Conservation (phyloP, 2,797 vertebrate species). For the Coregonus ussuriensis region DNA sequence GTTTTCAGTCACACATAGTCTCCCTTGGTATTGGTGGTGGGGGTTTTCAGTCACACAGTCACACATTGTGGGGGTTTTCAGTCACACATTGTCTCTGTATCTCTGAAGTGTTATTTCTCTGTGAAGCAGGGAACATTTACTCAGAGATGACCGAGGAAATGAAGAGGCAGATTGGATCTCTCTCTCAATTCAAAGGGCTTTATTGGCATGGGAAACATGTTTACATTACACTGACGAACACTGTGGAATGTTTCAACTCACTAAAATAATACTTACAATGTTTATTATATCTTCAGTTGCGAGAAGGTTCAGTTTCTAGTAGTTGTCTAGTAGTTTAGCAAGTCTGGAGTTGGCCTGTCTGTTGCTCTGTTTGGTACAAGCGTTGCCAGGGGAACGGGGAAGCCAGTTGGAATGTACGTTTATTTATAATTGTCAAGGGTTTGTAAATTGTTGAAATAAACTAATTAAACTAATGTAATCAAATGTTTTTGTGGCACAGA, state of each 20-base stretch:
- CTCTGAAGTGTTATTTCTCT: conserved; percentile 23
- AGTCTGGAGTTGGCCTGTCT: background rate
- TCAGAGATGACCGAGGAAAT: conserved; percentile 29
- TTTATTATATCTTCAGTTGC: background rate
- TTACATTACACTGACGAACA: conserved; percentile 14
- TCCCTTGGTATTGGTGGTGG: too few relatives aligned
- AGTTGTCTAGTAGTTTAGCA: background rate
- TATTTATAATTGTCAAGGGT: background rate
- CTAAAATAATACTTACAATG: background rate
- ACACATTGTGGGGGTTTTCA: conserved; percentile 3
- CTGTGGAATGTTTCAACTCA: conserved; percentile 24
- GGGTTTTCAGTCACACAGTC: too few relatives aligned
- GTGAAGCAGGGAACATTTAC: conserved; percentile 25
- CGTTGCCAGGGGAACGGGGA: background rate
- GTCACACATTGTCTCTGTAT: background rate
- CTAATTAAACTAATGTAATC: background rate
- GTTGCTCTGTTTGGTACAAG: background rate
- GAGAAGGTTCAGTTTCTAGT: background rate
- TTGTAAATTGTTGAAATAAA: background rate
- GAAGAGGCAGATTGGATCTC: background rate
- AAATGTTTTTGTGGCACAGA: background rate
- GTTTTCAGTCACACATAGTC: background rate
- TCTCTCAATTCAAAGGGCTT: background rate
- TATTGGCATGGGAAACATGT: too few relatives aligned
- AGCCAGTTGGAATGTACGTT: background rate